phyloP scores from a whole-genome alignment of 1,140 invertebrate species.

The Dinothrombium tinctorium region DNA sequence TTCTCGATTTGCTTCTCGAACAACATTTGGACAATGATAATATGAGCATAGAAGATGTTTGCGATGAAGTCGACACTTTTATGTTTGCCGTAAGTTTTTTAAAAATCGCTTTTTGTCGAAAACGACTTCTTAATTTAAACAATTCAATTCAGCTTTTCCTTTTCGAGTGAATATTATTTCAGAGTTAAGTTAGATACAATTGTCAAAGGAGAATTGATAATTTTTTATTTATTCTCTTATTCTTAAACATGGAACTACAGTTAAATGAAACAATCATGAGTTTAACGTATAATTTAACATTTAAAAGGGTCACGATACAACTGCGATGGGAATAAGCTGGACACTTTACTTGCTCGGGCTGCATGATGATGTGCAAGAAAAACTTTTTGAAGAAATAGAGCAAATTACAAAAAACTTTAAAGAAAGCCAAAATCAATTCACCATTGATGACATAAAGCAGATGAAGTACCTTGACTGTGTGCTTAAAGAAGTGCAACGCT shows the following conservation, averaged over 20 bases:
- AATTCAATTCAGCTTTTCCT: too few species aligned
- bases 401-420: constrained; percentile 3
- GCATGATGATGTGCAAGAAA: constrained; percentile 26
- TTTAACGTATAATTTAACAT: not conserved
- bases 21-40: constrained; percentile 25
- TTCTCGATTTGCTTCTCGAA: constrained; percentile 24
- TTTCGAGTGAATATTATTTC: too few species aligned
- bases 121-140: too few species aligned
- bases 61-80: constrained; percentile 62
- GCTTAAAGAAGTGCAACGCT: constrained; percentile 33
- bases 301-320: constrained; percentile 14
- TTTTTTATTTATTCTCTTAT: not conserved
- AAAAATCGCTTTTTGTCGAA: too few species aligned
- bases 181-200: too few species aligned
- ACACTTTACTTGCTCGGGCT: constrained; percentile 18
- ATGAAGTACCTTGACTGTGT: constrained; percentile 35
- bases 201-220: too few species aligned
- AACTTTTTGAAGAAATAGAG: constrained; percentile 11
- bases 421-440: not conserved
- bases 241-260: too few species aligned
- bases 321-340: constrained; percentile 12
- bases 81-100: constrained; percentile 26
- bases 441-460: constrained; percentile 16
- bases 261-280: too few species aligned
- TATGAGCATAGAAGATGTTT: constrained; percentile 34